Percentiles rank a stretch among this genome's conserved stretches.
These are phyloP conservation scores for Clavelina lepadiformis DNA, from an alignment of 23 tunicate genomes.

Conservation along the genomic window DNA sequence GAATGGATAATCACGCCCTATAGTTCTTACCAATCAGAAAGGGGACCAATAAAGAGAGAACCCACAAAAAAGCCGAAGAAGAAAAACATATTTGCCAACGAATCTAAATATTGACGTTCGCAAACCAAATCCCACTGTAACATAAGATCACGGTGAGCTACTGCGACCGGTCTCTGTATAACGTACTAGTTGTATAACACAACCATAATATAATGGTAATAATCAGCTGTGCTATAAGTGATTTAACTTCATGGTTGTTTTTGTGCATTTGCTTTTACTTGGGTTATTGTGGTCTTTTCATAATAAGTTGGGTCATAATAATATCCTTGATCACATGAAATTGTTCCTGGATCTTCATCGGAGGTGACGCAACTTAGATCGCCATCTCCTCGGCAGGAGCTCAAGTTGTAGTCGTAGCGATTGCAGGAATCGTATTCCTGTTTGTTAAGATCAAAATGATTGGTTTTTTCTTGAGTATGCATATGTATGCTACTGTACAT, in stretches of 20 bases:
- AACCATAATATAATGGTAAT: neutral
- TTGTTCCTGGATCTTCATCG: neutral
- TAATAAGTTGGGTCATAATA: slow-evolving; percentile 28
- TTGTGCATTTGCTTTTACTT: too few relatives aligned
- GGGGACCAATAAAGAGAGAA: neutral
- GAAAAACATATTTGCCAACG: neutral
- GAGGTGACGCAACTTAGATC: slow-evolving; percentile 26
- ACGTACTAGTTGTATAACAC: neutral
- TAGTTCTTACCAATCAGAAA: neutral
- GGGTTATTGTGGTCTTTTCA: slow-evolving; percentile 37
- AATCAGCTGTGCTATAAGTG: too few relatives aligned
- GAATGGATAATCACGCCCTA: too few relatives aligned
- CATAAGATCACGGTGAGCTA: neutral
- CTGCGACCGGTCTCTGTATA: too few relatives aligned
- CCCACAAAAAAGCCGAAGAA: neutral
- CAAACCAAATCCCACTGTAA: slow-evolving; percentile 2
- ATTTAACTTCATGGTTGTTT: too few relatives aligned
- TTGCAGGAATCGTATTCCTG: slow-evolving; percentile 32
- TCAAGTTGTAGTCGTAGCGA: slow-evolving; percentile 44
- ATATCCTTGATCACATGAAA: slow-evolving; percentile 55
- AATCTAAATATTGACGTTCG: neutral
- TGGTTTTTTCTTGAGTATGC: too few relatives aligned
- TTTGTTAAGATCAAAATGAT: too few relatives aligned
- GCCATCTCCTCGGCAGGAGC: slow-evolving; percentile 7
- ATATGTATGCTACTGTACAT: too few relatives aligned